Base-by-base conservation (phyloP, 64 coral and sea anemone genomes). In the Pocillopora damicornis region DNA sequence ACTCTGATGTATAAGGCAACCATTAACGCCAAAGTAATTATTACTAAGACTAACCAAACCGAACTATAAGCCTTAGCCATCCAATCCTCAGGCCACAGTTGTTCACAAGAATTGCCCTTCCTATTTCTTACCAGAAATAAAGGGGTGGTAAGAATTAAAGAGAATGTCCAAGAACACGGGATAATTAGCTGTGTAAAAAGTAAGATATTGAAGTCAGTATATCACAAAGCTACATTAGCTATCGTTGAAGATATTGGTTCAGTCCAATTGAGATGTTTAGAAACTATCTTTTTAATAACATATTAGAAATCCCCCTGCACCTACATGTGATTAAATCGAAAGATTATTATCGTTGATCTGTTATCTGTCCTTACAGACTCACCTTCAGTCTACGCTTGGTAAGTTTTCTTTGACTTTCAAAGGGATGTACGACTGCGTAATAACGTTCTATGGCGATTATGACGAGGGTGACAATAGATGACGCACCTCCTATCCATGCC, bases 401-500 rank as follows among this genome's bases (percentile, higher is more conserved):
- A 22, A 73, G 35, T 45, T 68, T 37, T 37, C 56, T 62, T 74
- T 61, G 56, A 34, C 35, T 65, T 22, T 62, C 64, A 68, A 73
- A 23, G 15, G 83, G 83, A 58, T 42, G 37, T 37, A 86, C 15
- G 1, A 86, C 83, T 13, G 66, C 36, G 23, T 73, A 56, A 61
- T 61, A 73, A 11, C 83, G 83, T 26, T 86, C 83, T 26, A 86
- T 22, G 2, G 83, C 63, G 35, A 86, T 73, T 14, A 23, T 22
- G 9, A 72, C 35, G 35, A 73, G 60, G n/a, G 35, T 73, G 2
- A 65, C 67, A 35, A 86, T 61, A 11, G 83, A 86, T 1, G 64
- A 37, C 3, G 73, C 36, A 20, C 63, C 83, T 51, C 83, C 83
- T 11, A 86, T 86, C 83, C 66, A 73, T 15, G 83, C 83, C 8